Conservation (phyloP, 2,113 vertebrate genomes). For the Chauna torquata region DNA sequence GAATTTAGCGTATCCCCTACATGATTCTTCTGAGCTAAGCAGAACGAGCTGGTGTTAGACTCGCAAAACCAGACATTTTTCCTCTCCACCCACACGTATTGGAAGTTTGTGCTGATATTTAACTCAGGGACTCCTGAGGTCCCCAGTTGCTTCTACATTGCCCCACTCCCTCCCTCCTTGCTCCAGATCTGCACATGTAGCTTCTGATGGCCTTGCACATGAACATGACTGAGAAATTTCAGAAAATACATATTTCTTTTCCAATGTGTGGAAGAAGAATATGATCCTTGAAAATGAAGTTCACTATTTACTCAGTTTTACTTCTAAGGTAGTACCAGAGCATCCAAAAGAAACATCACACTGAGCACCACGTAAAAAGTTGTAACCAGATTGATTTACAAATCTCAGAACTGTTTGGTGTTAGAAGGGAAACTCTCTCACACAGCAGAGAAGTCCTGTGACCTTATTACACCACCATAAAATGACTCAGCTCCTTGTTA, state of each 20-base stretch:
- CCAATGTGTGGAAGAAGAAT: neutral
- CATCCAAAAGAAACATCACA: neutral
- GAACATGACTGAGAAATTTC: neutral
- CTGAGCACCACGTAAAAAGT: neutral
- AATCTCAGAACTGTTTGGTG: neutral
- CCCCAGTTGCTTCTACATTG: neutral
- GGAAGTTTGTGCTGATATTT: neutral
- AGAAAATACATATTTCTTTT: neutral
- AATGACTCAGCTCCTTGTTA: conserved; percentile 26
- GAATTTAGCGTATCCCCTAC: neutral
- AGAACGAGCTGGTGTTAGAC: neutral
- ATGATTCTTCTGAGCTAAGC: neutral
- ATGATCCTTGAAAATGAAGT: neutral
- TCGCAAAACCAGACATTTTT: neutral
- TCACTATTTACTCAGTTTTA: neutral
- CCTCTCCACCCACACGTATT: neutral
- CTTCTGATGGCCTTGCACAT: neutral
- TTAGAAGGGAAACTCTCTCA: neutral
- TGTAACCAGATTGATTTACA: neutral
- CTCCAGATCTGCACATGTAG: neutral
- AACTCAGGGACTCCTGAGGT: neutral
- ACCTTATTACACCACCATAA: neutral
- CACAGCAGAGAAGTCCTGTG: neutral
- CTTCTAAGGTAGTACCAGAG: neutral
- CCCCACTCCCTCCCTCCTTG: neutral